Percentiles rank a stretch among this genome's conserved stretches.
Evolutionary conservation across 1,140 invertebrate species (phyloP).

Genomic region (Rhopalosiphum maidis): DNA sequence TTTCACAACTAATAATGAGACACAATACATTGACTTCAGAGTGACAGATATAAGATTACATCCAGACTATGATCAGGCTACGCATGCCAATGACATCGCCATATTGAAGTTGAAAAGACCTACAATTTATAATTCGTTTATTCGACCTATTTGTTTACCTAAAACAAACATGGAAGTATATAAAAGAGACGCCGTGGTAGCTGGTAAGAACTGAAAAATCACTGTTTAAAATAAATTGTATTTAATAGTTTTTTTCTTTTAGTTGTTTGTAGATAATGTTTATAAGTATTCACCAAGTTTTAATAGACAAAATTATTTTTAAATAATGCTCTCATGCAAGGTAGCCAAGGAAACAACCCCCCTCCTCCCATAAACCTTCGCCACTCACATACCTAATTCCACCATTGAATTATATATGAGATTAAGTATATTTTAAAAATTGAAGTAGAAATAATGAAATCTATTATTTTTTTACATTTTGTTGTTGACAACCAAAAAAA

Average conservation of each 20-base stretch:
- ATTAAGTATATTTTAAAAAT: no score
- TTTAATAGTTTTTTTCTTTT: neutral
- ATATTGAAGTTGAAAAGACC: constrained; percentile 73
- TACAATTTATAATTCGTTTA: constrained; percentile 67
- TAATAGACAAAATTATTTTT: neutral
- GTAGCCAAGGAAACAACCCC: no score
- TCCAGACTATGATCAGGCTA: constrained; percentile 72
- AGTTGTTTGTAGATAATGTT: neutral
- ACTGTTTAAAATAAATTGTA: neutral
- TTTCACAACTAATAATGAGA: constrained; percentile 59
- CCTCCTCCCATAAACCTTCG: no score
- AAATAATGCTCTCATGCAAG: neutral
- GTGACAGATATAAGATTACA: constrained; percentile 66
- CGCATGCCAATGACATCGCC: constrained; percentile 82
- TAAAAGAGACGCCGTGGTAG: constrained; percentile 59
- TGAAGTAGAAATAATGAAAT: no score
- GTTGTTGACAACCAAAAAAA: no score
- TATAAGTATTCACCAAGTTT: neutral
- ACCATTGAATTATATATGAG: no score
- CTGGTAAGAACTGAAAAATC: constrained; percentile 58
- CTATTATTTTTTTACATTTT: no score
- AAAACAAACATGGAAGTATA: constrained; percentile 53
- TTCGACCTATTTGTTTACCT: constrained; percentile 78
- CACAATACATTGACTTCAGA: constrained; percentile 59
- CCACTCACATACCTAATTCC: no score